Percentiles rank a stretch among this genome's conserved stretches.
Conservation (phyloP, 2,113 vertebrate species). For the Brachyistius frenatus region DNA sequence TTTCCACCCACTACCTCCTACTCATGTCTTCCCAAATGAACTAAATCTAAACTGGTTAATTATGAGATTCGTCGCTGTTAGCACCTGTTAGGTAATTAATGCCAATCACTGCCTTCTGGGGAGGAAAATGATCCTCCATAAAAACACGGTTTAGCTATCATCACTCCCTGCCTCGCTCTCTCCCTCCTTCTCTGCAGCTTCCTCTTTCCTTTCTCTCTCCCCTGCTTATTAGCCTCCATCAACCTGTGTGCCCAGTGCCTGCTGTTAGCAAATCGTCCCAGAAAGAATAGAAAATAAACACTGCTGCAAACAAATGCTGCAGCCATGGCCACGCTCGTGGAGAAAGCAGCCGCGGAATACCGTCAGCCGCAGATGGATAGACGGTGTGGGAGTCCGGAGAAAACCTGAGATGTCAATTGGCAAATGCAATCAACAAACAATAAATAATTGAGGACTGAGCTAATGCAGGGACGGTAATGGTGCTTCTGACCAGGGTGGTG, state of each 20-base stretch:
- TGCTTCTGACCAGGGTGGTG: neutral
- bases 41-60: conserved; percentile 75
- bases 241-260: conserved; percentile 60
- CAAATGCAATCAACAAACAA: conserved; percentile 52
- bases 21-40: conserved; percentile 70
- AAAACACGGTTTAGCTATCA: conserved; percentile 66
- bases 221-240: conserved; percentile 55
- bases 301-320: conserved; percentile 61
- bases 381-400: conserved; percentile 40
- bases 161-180: conserved; percentile 42
- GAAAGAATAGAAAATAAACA: conserved; percentile 64
- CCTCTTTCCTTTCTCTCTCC: conserved; percentile 27
- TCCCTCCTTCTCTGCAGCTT: conserved; percentile 7
- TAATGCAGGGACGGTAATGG: conserved; percentile 15
- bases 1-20: conserved; percentile 23
- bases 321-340: neutral
- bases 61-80: conserved; percentile 76
- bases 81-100: conserved; percentile 84
- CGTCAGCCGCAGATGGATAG: conserved; percentile 52
- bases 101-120: conserved; percentile 79
- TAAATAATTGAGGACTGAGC: conserved; percentile 62
- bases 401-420: conserved; percentile 53
- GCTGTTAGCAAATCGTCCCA: conserved; percentile 65
- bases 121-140: conserved; percentile 74
- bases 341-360: conserved; percentile 28